Evolutionary conservation across 2,797 vertebrate species (phyloP).

Genomic region (Sebastolobus alascanus): DNA sequence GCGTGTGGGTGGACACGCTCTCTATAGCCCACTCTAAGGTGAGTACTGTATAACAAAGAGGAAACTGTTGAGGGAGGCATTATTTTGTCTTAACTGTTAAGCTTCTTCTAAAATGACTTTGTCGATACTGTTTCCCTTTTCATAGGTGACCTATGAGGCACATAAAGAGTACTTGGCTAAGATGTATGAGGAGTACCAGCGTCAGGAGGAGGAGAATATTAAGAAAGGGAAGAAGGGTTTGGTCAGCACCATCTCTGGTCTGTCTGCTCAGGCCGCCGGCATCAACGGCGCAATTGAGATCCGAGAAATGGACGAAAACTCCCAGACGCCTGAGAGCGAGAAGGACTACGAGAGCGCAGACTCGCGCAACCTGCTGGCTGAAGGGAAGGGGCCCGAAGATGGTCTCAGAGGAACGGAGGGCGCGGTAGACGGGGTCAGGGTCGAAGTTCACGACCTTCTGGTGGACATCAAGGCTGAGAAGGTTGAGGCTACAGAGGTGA

Average conservation of each 20-base stretch:
- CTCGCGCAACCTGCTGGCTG: constrained; percentile 87
- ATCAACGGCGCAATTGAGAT: constrained; percentile 92
- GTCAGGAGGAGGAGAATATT: constrained; percentile 98
- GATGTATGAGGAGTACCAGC: constrained; percentile 99
- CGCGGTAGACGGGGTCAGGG: constrained; percentile 86
- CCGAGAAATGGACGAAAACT: constrained; percentile 91
- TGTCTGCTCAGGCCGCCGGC: constrained; percentile 90
- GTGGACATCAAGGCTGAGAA: constrained; percentile 99
- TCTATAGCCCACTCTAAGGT: constrained; percentile 99
- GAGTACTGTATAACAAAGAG: constrained; percentile 84
- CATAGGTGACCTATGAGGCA: constrained; percentile 89
- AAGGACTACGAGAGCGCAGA: constrained; percentile 91
- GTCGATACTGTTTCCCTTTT: not conserved
- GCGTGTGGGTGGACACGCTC: constrained; percentile 98
- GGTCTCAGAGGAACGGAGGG: constrained; percentile 74
- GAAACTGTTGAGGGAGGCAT: constrained; percentile 52
- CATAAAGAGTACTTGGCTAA: constrained; percentile 98
- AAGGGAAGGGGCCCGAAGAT: constrained; percentile 86
- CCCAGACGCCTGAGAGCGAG: constrained; percentile 93
- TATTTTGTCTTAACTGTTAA: not conserved
- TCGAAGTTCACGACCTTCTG: constrained; percentile 94
- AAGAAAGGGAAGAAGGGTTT: constrained; percentile 97
- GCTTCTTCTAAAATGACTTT: not conserved
- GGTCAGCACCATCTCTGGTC: constrained; percentile 97
- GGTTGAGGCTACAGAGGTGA: constrained; percentile 98